These are phyloP conservation scores for Psettodes erumei DNA, from an alignment of 2,113 vertebrate species.

Conservation along the genomic window DNA sequence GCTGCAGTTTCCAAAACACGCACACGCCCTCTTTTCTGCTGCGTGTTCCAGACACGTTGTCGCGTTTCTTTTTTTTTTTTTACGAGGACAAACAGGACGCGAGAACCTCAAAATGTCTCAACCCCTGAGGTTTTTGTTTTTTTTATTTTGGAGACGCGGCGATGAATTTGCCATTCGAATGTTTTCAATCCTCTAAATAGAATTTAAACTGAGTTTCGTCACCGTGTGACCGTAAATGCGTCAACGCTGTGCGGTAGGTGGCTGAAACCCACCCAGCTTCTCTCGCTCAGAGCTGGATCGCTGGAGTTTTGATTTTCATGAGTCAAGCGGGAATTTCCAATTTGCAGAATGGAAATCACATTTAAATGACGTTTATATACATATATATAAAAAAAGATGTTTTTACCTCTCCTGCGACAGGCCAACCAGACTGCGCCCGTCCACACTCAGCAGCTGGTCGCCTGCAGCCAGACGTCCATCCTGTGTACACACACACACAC, in stretches of 20 bases:
- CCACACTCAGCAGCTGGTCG: conserved; percentile 96
- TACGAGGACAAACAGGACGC: conserved; percentile 5
- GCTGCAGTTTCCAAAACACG: conserved; percentile 23
- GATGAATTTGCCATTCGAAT: neutral
- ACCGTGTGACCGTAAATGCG: neutral
- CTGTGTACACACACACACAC: conserved; percentile 71
- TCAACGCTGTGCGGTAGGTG: conserved; percentile 5
- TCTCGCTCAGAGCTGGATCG: neutral
- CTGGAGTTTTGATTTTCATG: neutral
- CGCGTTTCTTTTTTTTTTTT: neutral
- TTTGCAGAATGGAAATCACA: neutral
- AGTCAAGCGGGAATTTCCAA: conserved; percentile 19
- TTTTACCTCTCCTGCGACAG: conserved; percentile 96
- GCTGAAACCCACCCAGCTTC: neutral
- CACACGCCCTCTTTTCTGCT: conserved; percentile 9
- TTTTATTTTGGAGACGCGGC: conserved; percentile 15
- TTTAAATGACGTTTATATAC: too few relatives aligned
- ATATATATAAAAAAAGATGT: neutral
- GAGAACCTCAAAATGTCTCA: conserved; percentile 15
- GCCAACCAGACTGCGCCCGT: conserved; percentile 95
- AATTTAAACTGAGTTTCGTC: conserved; percentile 13
- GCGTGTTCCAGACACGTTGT: neutral
- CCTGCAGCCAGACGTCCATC: conserved; percentile 96
- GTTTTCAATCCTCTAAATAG: conserved; percentile 33
- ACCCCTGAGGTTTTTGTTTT: conserved; percentile 36